These are phyloP conservation scores for Synaphobranchus kaupii DNA, from an alignment of 2,797 vertebrate species.

Conservation along the genomic window DNA sequence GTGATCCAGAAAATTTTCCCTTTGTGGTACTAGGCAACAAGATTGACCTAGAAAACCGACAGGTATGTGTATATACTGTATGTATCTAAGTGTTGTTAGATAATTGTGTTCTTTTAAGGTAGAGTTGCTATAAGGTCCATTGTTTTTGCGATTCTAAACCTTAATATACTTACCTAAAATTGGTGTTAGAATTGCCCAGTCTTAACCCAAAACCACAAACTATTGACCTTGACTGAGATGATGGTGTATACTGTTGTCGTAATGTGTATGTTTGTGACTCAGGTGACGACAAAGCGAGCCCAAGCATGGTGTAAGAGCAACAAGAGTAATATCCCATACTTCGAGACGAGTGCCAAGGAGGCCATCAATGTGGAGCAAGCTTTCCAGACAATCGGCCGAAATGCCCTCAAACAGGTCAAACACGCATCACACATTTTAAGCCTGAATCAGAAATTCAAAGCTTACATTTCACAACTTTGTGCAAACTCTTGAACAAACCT, in stretches of 20 bases:
- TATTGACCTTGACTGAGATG: neutral
- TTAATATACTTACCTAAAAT: neutral
- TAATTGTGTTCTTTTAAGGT: neutral
- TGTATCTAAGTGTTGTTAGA: neutral
- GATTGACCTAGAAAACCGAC: slow-evolving; percentile 60
- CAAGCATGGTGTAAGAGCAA: slow-evolving; percentile 62
- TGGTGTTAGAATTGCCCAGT: neutral
- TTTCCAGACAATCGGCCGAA: slow-evolving; percentile 60
- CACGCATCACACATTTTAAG: neutral
- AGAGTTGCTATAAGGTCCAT: neutral
- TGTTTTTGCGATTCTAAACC: neutral
- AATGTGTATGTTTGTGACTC: slow-evolving; percentile 15
- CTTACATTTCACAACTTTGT: neutral
- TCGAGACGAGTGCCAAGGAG: slow-evolving; percentile 63
- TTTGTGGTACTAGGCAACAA: slow-evolving; percentile 62
- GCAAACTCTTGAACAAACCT: neutral
- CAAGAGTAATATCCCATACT: slow-evolving; percentile 61
- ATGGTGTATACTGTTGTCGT: neutral
- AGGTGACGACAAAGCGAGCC: slow-evolving; percentile 59
- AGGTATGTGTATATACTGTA: slow-evolving; percentile 46
- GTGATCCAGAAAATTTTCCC: slow-evolving; percentile 60
- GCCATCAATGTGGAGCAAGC: slow-evolving; percentile 62
- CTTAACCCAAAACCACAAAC: neutral
- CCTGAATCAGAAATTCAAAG: neutral
- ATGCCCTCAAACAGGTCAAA: slow-evolving; percentile 63